A percentile compares a stretch with the other conserved stretches of the same genome.
Evolutionary conservation across 2,888 invertebrate species (phyloP).

Genomic region (Cynaeus angustus): DNA sequence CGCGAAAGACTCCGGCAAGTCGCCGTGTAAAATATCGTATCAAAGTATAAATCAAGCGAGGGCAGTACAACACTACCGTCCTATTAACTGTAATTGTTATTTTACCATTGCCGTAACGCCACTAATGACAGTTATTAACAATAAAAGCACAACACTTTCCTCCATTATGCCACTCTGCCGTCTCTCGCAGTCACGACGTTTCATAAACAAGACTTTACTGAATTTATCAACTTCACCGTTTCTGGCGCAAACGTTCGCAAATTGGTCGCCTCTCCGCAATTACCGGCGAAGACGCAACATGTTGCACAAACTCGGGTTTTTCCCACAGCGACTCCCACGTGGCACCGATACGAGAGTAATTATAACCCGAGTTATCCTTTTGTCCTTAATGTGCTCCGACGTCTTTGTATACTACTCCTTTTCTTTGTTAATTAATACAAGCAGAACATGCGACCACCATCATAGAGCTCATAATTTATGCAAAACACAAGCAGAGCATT

Average conservation of each 20-base stretch:
- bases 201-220: constrained; percentile 47
- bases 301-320: not conserved
- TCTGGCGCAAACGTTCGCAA: constrained; percentile 24
- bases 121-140: constrained; percentile 59
- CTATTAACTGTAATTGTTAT: constrained; percentile 51
- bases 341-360: constrained; percentile 3
- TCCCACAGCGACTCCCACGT: not conserved
- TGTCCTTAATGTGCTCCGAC: constrained; percentile 8
- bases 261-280: constrained; percentile 25
- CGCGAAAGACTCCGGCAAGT: constrained; percentile 51
- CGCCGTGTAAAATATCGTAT: constrained; percentile 53
- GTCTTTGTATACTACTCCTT: constrained; percentile 14
- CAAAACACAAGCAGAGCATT: constrained; percentile 58
- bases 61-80: constrained; percentile 49
- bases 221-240: constrained; percentile 47
- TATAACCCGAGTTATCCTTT: not conserved
- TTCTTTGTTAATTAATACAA: constrained; percentile 60
- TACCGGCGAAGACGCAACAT: constrained; percentile 4
- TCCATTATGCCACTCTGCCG: constrained; percentile 54
- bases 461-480: constrained; percentile 60
- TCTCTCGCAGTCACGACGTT: constrained; percentile 47
- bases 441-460: constrained; percentile 61
- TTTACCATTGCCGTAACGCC: constrained; percentile 52
- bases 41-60: constrained; percentile 52
- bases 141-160: constrained; percentile 59